A percentile compares a stretch with the other conserved stretches of the same genome.
Evolutionary conservation across 2,888 invertebrate species (phyloP).

Genomic region (Leuctra nigra): DNA sequence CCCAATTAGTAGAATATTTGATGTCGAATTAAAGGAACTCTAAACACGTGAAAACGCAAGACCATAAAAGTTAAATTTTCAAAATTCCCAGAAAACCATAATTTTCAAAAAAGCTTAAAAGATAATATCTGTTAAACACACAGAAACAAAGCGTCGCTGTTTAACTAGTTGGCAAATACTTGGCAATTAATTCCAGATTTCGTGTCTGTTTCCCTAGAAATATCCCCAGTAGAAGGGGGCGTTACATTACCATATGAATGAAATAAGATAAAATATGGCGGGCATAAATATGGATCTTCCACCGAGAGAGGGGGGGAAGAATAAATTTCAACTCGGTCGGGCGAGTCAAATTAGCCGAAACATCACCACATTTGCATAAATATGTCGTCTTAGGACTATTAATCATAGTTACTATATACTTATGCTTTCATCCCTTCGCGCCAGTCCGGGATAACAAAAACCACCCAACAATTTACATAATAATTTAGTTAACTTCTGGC

Average conservation of each 20-base stretch:
- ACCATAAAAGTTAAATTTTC: too few species aligned
- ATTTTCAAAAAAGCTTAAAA: too few species aligned
- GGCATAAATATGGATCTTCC: slow-evolving; percentile 63
- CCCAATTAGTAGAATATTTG: too few species aligned
- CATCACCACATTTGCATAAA: slow-evolving; percentile 28
- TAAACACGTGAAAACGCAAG: too few species aligned
- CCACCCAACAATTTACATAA: slow-evolving; percentile 14
- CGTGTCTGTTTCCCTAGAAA: slow-evolving; percentile 25
- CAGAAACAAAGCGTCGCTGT: too few species aligned
- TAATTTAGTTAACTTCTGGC: slow-evolving; percentile 13
- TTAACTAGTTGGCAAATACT: too few species aligned
- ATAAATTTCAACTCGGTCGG: slow-evolving; percentile 4
- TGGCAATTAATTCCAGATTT: slow-evolving; percentile 14
- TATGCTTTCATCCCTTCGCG: slow-evolving; percentile 4
- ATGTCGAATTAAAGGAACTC: too few species aligned
- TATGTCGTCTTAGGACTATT: slow-evolving; percentile 25
- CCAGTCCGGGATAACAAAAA: too few species aligned
- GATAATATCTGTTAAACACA: too few species aligned
- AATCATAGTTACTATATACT: slow-evolving; percentile 20
- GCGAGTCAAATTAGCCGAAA: slow-evolving; percentile 27
- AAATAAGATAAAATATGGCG: slow-evolving; percentile 72
- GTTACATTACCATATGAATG: slow-evolving; percentile 70
- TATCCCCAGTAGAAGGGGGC: slow-evolving; percentile 25
- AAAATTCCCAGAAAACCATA: too few species aligned
- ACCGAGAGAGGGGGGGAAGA: not conserved